Percentiles rank a stretch among this genome's conserved stretches.
Conservation (phyloP, 2,888 invertebrate genomes). For the Drosophila nr. medialis region DNA sequence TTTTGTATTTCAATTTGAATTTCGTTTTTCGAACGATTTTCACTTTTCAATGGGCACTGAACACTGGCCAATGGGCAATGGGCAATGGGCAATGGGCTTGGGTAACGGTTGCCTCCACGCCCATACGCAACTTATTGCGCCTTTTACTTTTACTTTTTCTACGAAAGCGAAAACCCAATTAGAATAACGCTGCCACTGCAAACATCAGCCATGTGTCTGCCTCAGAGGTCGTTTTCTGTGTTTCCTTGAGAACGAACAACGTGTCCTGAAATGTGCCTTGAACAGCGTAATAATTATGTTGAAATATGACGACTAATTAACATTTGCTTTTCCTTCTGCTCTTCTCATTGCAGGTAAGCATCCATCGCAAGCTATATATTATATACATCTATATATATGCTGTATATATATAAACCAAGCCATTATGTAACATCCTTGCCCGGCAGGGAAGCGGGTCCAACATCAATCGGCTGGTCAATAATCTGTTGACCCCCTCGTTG, state of each 20-base stretch:
- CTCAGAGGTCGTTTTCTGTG: background rate
- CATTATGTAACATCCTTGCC: slow-evolving; percentile 20
- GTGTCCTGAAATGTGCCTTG: background rate
- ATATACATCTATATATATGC: background rate
- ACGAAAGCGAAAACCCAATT: slow-evolving; percentile 16
- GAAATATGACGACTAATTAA: slow-evolving; percentile 14
- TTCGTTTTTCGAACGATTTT: slow-evolving; percentile 37
- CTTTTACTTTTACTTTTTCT: slow-evolving; percentile 42
- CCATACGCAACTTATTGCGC: slow-evolving; percentile 39
- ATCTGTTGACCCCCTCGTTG: slow-evolving; percentile 13
- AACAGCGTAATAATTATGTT: background rate
- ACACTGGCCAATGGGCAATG: background rate
- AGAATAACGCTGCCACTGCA: slow-evolving; percentile 15
- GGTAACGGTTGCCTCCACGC: slow-evolving; percentile 39
- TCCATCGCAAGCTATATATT: background rate
- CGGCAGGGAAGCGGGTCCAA: slow-evolving; percentile 3
- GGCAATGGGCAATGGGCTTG: slow-evolving; percentile 1
- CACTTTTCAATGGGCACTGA: slow-evolving; percentile 31
- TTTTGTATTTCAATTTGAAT: slow-evolving; percentile 39
- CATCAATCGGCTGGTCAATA: slow-evolving; percentile 26
- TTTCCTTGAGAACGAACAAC: background rate
- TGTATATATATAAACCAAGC: background rate
- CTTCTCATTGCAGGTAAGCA: slow-evolving; percentile 46
- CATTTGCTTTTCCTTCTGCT: slow-evolving; percentile 4
- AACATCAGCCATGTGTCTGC: background rate